A percentile compares a stretch with the other conserved stretches of the same genome.
Conservation (phyloP, 2,888 invertebrate species). For the Agrilus mali region DNA sequence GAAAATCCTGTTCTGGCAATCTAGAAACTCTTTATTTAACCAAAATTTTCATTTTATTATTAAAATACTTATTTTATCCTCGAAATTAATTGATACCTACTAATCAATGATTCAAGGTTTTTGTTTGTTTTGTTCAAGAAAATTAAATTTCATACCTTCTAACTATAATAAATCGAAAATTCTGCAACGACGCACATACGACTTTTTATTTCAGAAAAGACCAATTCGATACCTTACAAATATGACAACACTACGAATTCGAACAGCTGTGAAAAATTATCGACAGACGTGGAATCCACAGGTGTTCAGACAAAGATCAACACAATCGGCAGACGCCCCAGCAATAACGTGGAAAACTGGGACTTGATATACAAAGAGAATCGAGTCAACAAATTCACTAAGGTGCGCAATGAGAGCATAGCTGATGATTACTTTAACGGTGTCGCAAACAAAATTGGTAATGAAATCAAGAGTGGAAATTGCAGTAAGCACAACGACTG, state of each 20-base stretch:
- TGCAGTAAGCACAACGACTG: constrained; percentile 19
- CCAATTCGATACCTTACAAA: too few species aligned
- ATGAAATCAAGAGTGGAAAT: constrained; percentile 3
- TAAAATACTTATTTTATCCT: too few species aligned
- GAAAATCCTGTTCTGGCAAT: too few species aligned
- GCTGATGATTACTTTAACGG: neutral
- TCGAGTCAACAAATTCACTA: constrained; percentile 9
- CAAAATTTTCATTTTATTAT: too few species aligned
- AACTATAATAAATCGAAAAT: neutral
- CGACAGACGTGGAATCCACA: neutral
- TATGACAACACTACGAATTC: constrained; percentile 1
- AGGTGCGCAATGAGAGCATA: constrained; percentile 7
- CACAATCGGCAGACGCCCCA: constrained; percentile 22
- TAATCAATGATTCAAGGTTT: too few species aligned
- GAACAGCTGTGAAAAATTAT: neutral
- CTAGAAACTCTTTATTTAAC: too few species aligned
- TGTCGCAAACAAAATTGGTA: constrained; percentile 9
- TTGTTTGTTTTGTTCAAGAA: too few species aligned
- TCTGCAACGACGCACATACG: neutral
- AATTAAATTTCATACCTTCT: too few species aligned
- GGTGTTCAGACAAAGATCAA: neutral
- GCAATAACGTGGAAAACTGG: constrained; percentile 31
- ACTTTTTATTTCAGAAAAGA: neutral
- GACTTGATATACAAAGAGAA: constrained; percentile 29
- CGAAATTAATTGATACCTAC: too few species aligned